These are phyloP conservation scores for Scartelaos histophorus DNA, from an alignment of 2,113 vertebrate species.

Conservation along the genomic window DNA sequence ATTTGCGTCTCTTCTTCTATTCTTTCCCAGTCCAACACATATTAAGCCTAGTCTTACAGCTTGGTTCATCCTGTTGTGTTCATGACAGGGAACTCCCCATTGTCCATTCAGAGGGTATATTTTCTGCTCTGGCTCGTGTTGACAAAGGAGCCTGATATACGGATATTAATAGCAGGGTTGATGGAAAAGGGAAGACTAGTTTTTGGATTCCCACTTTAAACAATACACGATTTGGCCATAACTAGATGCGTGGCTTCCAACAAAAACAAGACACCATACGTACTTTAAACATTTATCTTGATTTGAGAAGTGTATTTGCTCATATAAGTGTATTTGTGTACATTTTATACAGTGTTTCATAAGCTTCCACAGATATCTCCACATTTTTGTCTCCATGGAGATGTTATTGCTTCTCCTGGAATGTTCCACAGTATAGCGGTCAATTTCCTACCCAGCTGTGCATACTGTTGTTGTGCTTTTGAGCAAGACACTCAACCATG, in stretches of 20 bases:
- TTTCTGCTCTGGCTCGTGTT: constrained; percentile 74
- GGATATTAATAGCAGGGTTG: constrained; percentile 78
- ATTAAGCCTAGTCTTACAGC: constrained; percentile 22
- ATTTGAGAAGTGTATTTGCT: neutral
- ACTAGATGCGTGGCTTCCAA: constrained; percentile 42
- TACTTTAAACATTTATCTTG: neutral
- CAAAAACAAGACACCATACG: neutral
- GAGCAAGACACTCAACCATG: neutral
- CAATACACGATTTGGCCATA: constrained; percentile 73
- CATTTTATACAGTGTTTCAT: neutral
- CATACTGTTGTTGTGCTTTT: neutral
- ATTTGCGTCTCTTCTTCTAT: neutral
- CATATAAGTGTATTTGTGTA: too few relatives aligned
- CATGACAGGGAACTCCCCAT: constrained; percentile 69
- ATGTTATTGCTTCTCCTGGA: too few relatives aligned
- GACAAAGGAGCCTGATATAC: constrained; percentile 73
- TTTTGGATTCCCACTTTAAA: constrained; percentile 70
- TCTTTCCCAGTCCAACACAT: constrained; percentile 29
- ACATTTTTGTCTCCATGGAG: too few relatives aligned
- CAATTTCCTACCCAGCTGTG: too few relatives aligned
- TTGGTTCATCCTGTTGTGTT: constrained; percentile 76
- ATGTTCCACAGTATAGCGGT: too few relatives aligned
- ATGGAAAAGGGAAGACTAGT: constrained; percentile 77
- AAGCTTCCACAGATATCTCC: neutral
- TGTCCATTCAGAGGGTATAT: constrained; percentile 65